These are phyloP conservation scores for Cherax destructor DNA, from an alignment of 1,140 invertebrate genomes.

Conservation along the genomic window DNA sequence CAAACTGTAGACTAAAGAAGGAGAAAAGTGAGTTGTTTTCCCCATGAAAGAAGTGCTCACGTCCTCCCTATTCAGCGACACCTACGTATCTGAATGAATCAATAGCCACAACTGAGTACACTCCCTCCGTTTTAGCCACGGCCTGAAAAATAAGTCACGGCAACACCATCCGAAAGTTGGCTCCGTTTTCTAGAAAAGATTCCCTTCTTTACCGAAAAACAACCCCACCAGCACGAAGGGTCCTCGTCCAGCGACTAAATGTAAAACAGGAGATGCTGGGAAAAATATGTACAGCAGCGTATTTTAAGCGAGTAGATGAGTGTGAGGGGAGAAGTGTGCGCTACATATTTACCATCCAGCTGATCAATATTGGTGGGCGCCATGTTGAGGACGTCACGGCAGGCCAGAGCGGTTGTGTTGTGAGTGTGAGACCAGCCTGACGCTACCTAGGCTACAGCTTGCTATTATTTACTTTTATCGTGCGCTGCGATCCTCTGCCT, in stretches of 20 bases:
- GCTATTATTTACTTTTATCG: slow-evolving; percentile 39
- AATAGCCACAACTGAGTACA: slow-evolving; percentile 40
- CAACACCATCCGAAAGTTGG: not conserved
- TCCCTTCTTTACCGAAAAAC: not conserved
- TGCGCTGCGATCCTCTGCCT: not conserved
- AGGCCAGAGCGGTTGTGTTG: slow-evolving; percentile 53
- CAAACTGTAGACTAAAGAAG: not conserved
- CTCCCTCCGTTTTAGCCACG: slow-evolving; percentile 1
- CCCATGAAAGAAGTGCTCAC: slow-evolving; percentile 8
- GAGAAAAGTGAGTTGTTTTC: not conserved
- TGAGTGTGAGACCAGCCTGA: slow-evolving; percentile 22
- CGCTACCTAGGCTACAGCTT: slow-evolving; percentile 29
- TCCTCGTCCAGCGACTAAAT: not conserved
- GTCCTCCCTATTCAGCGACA: slow-evolving; percentile 33
- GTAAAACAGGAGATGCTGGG: not conserved
- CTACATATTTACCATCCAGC: slow-evolving; percentile 36
- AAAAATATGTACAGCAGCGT: not conserved
- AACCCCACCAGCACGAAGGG: not conserved
- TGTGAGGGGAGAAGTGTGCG: slow-evolving; percentile 1
- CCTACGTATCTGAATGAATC: slow-evolving; percentile 57
- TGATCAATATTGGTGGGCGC: slow-evolving; percentile 51
- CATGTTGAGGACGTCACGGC: slow-evolving; percentile 54
- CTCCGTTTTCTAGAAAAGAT: not conserved
- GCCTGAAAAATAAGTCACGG: slow-evolving; percentile 39
- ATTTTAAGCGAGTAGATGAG: not conserved